Percentiles rank a stretch among this genome's conserved stretches.
Conservation (phyloP, 2,888 invertebrate species). For the Tetragonula carbonaria region DNA sequence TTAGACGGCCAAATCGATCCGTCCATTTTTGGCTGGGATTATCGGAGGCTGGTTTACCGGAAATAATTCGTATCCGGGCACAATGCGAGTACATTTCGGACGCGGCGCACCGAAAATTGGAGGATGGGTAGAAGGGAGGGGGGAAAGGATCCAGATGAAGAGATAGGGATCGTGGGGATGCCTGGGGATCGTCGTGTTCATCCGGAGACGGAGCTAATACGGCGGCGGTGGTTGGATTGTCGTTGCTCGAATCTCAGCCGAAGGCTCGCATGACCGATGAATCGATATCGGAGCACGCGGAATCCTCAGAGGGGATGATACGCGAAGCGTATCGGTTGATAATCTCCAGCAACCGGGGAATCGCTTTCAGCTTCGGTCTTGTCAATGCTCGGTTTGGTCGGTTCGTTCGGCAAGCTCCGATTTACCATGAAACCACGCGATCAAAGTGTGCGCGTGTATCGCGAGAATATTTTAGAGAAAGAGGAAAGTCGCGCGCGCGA, state of each 20-base stretch:
- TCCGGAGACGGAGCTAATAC: slow-evolving; percentile 38
- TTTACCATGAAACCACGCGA: not conserved
- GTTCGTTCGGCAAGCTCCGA: not conserved
- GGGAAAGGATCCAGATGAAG: slow-evolving; percentile 16
- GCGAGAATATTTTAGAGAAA: not conserved
- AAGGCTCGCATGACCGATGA: slow-evolving; percentile 60
- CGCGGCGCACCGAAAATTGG: slow-evolving; percentile 42
- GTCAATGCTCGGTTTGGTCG: slow-evolving; percentile 1
- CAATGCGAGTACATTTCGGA: slow-evolving; percentile 41
- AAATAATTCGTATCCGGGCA: slow-evolving; percentile 65
- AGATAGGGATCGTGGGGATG: slow-evolving; percentile 20
- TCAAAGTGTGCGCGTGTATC: not conserved
- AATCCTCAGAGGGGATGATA: slow-evolving; percentile 32
- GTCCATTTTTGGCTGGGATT: slow-evolving; percentile 57
- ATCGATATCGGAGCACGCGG: slow-evolving; percentile 45
- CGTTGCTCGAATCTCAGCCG: slow-evolving; percentile 55
- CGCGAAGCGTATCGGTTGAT: slow-evolving; percentile 30
- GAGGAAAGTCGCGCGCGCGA: not conserved
- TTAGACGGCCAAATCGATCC: slow-evolving; percentile 42
- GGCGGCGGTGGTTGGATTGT: slow-evolving; percentile 48
- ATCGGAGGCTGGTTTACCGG: slow-evolving; percentile 59
- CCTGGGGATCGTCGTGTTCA: slow-evolving; percentile 14
- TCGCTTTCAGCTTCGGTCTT: slow-evolving; percentile 22
- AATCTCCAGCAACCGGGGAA: slow-evolving; percentile 24
- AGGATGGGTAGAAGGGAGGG: not conserved